These are phyloP conservation scores for Dendronephthya gigantea DNA, from an alignment of 64 coral and sea anemone species.

Conservation along the genomic window DNA sequence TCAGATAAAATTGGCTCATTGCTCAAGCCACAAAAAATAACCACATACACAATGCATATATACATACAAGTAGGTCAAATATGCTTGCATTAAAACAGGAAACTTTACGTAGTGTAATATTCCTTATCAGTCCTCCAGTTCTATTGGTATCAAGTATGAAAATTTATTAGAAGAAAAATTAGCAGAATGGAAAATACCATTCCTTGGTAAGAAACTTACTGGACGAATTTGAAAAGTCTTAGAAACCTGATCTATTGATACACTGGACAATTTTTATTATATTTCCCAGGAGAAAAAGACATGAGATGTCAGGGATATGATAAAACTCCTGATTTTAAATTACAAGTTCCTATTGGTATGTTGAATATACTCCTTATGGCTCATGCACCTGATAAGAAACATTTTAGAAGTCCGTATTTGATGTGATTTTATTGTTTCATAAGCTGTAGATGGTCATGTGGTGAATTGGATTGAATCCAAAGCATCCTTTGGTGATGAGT, in stretches of 20 bases:
- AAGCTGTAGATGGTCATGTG: constrained; percentile 89
- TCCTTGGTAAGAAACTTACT: constrained; percentile 52
- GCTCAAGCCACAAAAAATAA: background rate
- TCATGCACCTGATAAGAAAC: background rate
- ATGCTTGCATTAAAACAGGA: too few species aligned
- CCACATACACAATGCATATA: background rate
- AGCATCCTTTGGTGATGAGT: constrained; percentile 95
- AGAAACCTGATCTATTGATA: background rate
- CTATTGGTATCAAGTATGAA: constrained; percentile 81
- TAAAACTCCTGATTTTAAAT: constrained; percentile 96
- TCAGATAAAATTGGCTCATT: background rate
- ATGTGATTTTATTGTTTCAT: background rate
- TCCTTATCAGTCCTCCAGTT: constrained; percentile 42
- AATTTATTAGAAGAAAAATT: constrained; percentile 74
- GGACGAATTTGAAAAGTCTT: background rate
- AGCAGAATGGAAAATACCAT: constrained; percentile 66
- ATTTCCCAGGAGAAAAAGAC: constrained; percentile 60
- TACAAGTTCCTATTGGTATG: constrained; percentile 91
- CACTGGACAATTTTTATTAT: background rate
- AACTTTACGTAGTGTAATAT: too few species aligned
- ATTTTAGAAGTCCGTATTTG: background rate
- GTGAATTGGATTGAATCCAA: constrained; percentile 99
- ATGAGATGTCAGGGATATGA: constrained; percentile 96
- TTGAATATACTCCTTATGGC: background rate
- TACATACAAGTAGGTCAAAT: background rate